These are phyloP conservation scores for Carpatolechia fugitivella DNA, from an alignment of 2,888 invertebrate genomes.

Conservation along the genomic window DNA sequence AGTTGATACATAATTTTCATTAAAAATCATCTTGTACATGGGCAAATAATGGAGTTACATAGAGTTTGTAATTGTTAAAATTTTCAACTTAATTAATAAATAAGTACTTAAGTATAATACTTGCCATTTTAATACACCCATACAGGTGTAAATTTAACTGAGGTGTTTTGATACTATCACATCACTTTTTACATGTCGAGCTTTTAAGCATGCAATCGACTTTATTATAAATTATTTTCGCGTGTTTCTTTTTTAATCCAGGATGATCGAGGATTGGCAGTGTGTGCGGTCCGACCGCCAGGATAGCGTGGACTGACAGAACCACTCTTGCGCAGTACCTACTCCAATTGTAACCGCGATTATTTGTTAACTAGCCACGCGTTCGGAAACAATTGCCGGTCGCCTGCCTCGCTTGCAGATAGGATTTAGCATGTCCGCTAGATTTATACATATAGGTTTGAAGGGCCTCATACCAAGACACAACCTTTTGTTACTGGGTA, in stretches of 20 bases:
- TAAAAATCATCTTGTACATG: too few relatives aligned
- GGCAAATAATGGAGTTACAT: too few relatives aligned
- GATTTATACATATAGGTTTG: conserved; percentile 11
- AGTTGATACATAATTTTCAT: too few relatives aligned
- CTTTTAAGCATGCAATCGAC: not conserved
- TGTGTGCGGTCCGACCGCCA: conserved; percentile 61
- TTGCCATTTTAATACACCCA: not conserved
- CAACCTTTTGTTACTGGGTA: not conserved
- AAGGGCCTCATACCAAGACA: conserved; percentile 2
- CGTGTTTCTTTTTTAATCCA: conserved; percentile 1
- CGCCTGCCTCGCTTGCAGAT: conserved; percentile 60
- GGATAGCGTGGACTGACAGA: conserved; percentile 67
- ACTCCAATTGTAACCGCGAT: conserved; percentile 73
- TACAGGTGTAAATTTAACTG: not conserved
- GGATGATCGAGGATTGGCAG: conserved; percentile 24
- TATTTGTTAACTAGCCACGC: conserved; percentile 76
- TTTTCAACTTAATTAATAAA: too few relatives aligned
- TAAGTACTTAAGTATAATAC: not conserved
- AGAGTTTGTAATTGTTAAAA: too few relatives aligned
- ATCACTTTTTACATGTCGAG: not conserved
- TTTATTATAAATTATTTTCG: not conserved
- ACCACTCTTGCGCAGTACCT: conserved; percentile 58
- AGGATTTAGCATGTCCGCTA: conserved; percentile 61
- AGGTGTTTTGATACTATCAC: not conserved
- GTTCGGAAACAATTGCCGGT: conserved; percentile 74